Evolutionary conservation across 1,140 invertebrate species (phyloP), one percentile per base, ranked within the genome.

Genomic region (Oscheius sp.): DNA sequence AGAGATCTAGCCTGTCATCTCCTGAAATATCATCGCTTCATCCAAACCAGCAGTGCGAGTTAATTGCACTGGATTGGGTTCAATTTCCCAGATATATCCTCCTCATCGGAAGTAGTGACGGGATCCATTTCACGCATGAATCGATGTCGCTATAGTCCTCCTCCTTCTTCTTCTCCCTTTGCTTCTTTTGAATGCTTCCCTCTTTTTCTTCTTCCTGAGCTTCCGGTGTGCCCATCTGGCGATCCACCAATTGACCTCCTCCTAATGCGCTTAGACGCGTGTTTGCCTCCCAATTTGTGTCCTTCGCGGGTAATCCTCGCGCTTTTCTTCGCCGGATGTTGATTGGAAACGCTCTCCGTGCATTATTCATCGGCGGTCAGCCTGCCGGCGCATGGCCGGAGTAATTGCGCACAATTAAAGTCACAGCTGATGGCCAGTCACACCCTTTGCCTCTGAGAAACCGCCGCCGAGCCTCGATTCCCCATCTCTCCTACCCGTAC

Each of bases 211-310:
- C n/a, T 10, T 10, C 38, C 38, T 42, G 38, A 10, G 38, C 49
- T 55, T 55, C 49, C 49, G 49, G 49, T 55, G 23, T n/a, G n/a
- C n/a, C 49, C 49, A 55, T 55, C 49, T 55, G 49, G 49, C 49
- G 49, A 55, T 55, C 49, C 49, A 26, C 49, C 49, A 55, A 55
- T 55, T 55, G 49, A 55, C 49, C 49, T 55, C 38, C 49, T 55
- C 28, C 49, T 55, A 55, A 55, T 55, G 49, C 49, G 49, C 49
- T 55, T 55, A 55, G 49, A 20, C 49, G 49, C 38, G 38, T 55
- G 49, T 55, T 55, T 55, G 49, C 49, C 28, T 55, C 49, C 23
- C 66, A 68, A 68, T 35, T 59, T 59, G 66, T 68, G n/a, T n/a
- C n/a, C n/a, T n/a, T n/a, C 46, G 29, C 13, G 35, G 55, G 13